Conservation (phyloP, 2,888 invertebrate genomes). For the Conchocele bisecta region DNA sequence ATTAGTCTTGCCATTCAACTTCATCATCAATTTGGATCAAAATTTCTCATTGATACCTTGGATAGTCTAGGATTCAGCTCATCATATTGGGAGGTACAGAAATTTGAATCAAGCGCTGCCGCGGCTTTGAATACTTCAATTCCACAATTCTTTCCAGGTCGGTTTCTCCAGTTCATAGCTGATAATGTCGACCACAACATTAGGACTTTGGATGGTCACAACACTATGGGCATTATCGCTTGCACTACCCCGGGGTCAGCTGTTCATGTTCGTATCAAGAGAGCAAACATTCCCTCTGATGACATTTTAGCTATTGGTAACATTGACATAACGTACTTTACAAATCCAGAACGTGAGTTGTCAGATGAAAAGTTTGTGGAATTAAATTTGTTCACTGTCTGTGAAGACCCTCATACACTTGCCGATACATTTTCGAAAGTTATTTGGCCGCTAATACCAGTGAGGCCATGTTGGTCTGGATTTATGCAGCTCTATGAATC, state of each 20-base stretch:
- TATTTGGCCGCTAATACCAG: too few relatives aligned
- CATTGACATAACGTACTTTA: not conserved
- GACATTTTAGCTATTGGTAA: constrained; percentile 5
- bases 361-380: too few relatives aligned
- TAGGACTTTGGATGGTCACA: constrained; percentile 8
- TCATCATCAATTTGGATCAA: constrained; percentile 28
- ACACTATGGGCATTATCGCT: constrained; percentile 45
- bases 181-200: constrained; percentile 28
- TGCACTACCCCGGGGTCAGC: constrained; percentile 3
- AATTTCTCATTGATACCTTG: constrained; percentile 51
- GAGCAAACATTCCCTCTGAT: not conserved
- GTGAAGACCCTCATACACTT: too few relatives aligned
- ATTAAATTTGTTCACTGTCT: too few relatives aligned
- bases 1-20: constrained; percentile 33
- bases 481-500: too few relatives aligned
- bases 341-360: too few relatives aligned
- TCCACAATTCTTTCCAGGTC: constrained; percentile 22
- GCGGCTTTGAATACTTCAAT: constrained; percentile 11
- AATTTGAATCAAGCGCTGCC: constrained; percentile 23
- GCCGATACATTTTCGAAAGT: too few relatives aligned
- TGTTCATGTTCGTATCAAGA: not conserved
- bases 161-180: constrained; percentile 29
- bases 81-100: constrained; percentile 15
- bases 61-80: constrained; percentile 11
- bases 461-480: too few relatives aligned